A percentile compares a stretch with the other conserved stretches of the same genome.
Evolutionary conservation across 2,888 invertebrate species (phyloP).

Genomic region (Platycheirus rosarum): DNA sequence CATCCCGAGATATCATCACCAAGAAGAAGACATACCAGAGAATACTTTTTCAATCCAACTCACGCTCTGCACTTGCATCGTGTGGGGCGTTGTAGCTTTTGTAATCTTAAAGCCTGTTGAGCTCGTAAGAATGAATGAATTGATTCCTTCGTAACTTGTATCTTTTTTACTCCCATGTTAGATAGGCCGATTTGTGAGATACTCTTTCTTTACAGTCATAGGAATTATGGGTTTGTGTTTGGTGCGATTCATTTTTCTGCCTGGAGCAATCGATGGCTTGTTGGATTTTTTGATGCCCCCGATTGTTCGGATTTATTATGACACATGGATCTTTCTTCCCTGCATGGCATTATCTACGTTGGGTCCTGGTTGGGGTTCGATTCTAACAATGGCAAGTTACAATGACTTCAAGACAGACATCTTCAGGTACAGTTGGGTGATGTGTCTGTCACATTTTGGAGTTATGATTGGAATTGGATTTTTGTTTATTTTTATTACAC

Average conservation of each 20-base stretch:
- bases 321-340: constrained; percentile 59
- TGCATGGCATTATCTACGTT: constrained; percentile 87
- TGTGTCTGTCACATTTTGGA: constrained; percentile 77
- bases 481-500: constrained; percentile 87
- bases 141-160: neutral
- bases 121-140: constrained; percentile 52
- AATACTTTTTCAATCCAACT: constrained; percentile 77
- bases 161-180: constrained; percentile 41
- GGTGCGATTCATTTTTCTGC: constrained; percentile 77
- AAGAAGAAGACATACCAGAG: neutral
- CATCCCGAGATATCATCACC: neutral
- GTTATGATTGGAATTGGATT: constrained; percentile 83
- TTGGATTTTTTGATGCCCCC: neutral
- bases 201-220: constrained; percentile 74
- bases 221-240: constrained; percentile 76
- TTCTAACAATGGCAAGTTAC: constrained; percentile 92
- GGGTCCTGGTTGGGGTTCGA: constrained; percentile 92
- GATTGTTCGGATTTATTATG: neutral
- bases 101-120: constrained; percentile 77
- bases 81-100: constrained; percentile 76
- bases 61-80: constrained; percentile 69
- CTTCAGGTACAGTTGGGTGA: constrained; percentile 81
- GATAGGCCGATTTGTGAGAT: constrained; percentile 78
- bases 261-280: constrained; percentile 75
- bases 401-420: constrained; percentile 89